phyloP scores from a whole-genome alignment of 2,797 vertebrate species.

The Manis crassicaudata region DNA sequence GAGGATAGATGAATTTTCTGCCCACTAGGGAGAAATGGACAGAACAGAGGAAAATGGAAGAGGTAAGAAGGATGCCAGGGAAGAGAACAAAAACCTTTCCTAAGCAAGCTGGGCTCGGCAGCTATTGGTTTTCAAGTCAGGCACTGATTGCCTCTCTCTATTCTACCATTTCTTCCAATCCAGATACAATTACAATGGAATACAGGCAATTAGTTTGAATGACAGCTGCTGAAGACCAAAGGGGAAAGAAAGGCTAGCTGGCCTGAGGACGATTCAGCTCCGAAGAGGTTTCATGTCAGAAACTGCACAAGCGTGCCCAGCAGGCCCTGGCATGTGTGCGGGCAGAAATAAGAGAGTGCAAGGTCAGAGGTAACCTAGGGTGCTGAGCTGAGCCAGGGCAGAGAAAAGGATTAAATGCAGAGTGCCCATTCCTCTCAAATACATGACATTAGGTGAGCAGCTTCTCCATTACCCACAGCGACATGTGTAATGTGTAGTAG shows the following conservation, averaged over 20 bases:
- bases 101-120: neutral
- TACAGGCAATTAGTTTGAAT: constrained; percentile 27
- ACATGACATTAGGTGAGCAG: neutral
- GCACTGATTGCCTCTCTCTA: neutral
- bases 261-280: neutral
- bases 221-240: neutral
- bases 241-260: neutral
- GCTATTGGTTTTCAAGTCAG: constrained; percentile 17
- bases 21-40: neutral
- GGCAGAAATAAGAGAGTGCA: neutral
- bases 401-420: neutral
- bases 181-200: neutral
- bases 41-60: neutral
- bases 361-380: neutral
- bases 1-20: neutral
- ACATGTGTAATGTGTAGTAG: neutral
- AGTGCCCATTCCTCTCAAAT: neutral
- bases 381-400: neutral
- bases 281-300: neutral
- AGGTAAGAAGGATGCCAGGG: neutral
- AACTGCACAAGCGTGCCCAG: neutral
- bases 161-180: neutral
- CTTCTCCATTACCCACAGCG: neutral
- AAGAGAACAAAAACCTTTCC: neutral
- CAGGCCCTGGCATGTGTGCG: neutral